Conservation (phyloP, 2,888 invertebrate genomes). For the Alentia gelatinosa region DNA sequence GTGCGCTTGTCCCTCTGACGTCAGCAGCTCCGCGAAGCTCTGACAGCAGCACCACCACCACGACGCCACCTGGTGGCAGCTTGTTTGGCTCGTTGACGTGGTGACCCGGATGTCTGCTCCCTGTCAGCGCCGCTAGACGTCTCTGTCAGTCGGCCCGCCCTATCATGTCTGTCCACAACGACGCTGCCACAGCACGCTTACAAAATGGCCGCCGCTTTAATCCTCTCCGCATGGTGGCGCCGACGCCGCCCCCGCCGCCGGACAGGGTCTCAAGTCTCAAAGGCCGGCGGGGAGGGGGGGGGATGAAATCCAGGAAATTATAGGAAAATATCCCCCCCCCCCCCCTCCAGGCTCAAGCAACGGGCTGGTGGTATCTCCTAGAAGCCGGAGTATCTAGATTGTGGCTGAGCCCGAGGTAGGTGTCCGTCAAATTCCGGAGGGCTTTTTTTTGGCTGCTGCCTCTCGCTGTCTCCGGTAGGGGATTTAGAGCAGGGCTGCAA, state of each 20-base stretch:
- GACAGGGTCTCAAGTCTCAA: background rate
- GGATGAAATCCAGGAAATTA: background rate
- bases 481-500: background rate
- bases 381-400: background rate
- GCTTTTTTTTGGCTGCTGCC: background rate
- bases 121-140: background rate
- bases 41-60: background rate
- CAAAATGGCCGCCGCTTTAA: background rate
- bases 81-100: background rate
- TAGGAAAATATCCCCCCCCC: constrained; percentile 10
- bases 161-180: background rate
- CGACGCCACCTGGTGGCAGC: background rate
- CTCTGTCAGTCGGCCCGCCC: background rate
- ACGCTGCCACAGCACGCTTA: background rate
- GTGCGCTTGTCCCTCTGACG: background rate
- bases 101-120: background rate
- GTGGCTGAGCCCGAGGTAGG: background rate
- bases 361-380: background rate
- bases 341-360: no score
- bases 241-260: background rate
- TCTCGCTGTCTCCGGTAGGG: background rate
- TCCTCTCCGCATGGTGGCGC: no score
- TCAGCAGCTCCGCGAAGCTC: background rate
- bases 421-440: background rate
- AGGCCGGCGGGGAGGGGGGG: background rate